Percentiles rank a stretch among this genome's conserved stretches.
phyloP scores from a whole-genome alignment of 2,113 vertebrate genomes.

The Asarcornis scutulata region DNA sequence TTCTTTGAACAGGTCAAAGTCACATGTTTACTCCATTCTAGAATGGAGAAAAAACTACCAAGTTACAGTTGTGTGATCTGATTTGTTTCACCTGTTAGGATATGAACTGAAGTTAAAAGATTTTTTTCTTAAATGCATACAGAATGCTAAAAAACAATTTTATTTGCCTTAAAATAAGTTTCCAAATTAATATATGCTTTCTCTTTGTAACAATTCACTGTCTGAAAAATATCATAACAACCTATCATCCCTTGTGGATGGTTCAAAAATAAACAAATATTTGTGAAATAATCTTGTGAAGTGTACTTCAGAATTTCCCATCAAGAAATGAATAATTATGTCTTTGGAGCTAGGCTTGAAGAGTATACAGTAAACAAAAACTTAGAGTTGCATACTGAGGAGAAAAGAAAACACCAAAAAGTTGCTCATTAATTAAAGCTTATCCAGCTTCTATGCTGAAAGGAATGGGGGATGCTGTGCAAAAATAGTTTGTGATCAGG shows the following conservation, averaged over 20 bases:
- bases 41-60: neutral
- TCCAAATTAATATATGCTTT: neutral
- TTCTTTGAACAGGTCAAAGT: neutral
- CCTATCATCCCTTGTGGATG: neutral
- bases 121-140: neutral
- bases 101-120: neutral
- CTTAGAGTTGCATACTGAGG: neutral
- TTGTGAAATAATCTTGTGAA: constrained; percentile 35
- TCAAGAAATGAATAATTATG: neutral
- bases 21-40: neutral
- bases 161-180: neutral
- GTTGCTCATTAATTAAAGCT: constrained; percentile 42
- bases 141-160: neutral
- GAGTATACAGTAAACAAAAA: neutral
- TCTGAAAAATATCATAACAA: neutral
- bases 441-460: neutral
- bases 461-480: neutral
- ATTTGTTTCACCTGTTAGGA: neutral
- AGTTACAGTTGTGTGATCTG: neutral
- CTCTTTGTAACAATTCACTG: neutral
- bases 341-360: neutral
- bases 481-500: constrained; percentile 53
- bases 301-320: constrained; percentile 32
- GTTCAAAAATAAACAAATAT: constrained; percentile 42
- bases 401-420: constrained; percentile 28